A percentile compares a stretch with the other conserved stretches of the same genome.
phyloP scores from a whole-genome alignment of 2,888 invertebrate species.

The Cylindroiulus punctatus region DNA sequence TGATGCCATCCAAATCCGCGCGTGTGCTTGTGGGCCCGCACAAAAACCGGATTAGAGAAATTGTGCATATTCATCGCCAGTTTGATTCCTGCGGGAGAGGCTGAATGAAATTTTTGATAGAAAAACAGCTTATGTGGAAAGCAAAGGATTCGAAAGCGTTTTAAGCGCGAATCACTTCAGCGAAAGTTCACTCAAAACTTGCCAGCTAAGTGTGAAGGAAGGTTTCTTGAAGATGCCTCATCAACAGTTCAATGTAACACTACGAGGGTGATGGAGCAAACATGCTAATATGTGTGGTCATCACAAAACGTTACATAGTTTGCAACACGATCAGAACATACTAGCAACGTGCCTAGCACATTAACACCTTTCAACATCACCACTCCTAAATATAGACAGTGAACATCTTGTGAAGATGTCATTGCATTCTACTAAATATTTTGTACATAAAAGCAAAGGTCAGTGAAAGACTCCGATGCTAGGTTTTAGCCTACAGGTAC shows the following conservation, averaged over 20 bases:
- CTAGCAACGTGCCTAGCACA: too few species aligned
- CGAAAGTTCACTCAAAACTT: neutral
- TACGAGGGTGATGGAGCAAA: too few species aligned
- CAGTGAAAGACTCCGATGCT: too few species aligned
- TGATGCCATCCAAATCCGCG: conserved; percentile 30
- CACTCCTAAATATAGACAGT: too few species aligned
- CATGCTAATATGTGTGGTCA: too few species aligned
- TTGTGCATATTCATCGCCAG: conserved; percentile 41
- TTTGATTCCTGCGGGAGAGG: neutral
- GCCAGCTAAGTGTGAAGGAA: neutral
- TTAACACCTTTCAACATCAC: too few species aligned
- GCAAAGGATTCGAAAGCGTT: conserved; percentile 4
- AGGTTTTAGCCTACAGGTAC: too few species aligned
- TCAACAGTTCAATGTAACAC: neutral
- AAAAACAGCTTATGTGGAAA: conserved; percentile 26
- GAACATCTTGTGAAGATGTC: too few species aligned
- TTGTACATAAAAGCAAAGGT: too few species aligned
- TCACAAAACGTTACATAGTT: too few species aligned
- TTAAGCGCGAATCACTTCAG: neutral
- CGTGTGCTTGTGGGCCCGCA: neutral
- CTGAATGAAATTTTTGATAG: neutral
- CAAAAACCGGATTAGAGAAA: conserved; percentile 40
- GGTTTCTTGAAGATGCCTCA: neutral
- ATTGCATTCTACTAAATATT: too few species aligned
- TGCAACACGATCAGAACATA: too few species aligned